Percentiles rank a stretch among this genome's conserved stretches.
phyloP scores from a whole-genome alignment of 2,113 vertebrate genomes.

The Proterorhinus semilunaris region DNA sequence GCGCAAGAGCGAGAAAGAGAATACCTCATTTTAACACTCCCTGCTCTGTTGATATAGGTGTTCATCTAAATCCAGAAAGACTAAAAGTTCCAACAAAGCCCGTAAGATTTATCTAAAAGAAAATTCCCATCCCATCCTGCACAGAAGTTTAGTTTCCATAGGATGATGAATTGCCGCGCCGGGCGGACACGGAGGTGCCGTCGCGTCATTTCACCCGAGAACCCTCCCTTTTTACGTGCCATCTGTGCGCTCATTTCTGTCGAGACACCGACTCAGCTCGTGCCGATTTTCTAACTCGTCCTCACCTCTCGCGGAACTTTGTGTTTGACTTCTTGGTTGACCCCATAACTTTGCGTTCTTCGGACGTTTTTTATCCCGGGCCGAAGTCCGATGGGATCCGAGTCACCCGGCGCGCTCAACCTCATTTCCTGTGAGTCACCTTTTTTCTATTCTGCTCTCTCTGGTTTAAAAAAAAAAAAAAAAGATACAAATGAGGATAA shows the following conservation, averaged over 20 bases:
- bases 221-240: slow-evolving; percentile 26
- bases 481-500: slow-evolving; percentile 73
- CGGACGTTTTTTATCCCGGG: slow-evolving; percentile 12
- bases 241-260: slow-evolving; percentile 41
- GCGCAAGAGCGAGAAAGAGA: too few species aligned
- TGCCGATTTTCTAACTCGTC: slow-evolving; percentile 14
- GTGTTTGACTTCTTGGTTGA: slow-evolving; percentile 11
- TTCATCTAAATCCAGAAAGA: background rate
- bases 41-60: background rate
- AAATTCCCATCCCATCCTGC: background rate
- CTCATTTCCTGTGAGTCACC: slow-evolving; percentile 46
- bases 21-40: background rate
- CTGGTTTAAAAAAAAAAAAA: slow-evolving; percentile 32
- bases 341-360: slow-evolving; percentile 9
- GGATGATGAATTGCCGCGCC: slow-evolving; percentile 17
- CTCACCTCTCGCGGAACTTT: slow-evolving; percentile 15
- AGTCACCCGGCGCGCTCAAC: background rate
- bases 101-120: background rate
- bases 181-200: slow-evolving; percentile 17
- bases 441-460: slow-evolving; percentile 22
- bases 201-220: slow-evolving; percentile 18
- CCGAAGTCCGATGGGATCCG: slow-evolving; percentile 14
- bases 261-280: slow-evolving; percentile 26
- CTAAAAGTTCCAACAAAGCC: background rate
- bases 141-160: background rate